Conservation (phyloP, 2,888 invertebrate genomes). For the Eucera pruinosa region DNA sequence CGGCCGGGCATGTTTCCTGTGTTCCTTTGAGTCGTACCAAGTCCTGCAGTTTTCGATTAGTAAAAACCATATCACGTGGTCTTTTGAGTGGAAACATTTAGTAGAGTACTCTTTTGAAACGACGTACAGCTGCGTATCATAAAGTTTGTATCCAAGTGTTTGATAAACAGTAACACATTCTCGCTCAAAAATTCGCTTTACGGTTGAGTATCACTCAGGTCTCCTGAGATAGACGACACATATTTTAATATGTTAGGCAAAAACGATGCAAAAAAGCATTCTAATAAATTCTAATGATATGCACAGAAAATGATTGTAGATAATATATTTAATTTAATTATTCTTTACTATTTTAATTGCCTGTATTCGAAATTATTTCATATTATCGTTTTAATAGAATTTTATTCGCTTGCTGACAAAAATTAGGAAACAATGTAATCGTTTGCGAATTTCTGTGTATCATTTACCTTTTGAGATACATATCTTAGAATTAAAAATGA, state of each 20-base stretch:
- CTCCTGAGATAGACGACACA: neutral
- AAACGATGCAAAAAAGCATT: no score
- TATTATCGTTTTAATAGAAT: no score
- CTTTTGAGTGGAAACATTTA: neutral
- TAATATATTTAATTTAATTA: no score
- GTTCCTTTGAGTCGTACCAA: neutral
- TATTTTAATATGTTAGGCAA: neutral
- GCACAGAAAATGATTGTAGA: no score
- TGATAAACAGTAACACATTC: neutral
- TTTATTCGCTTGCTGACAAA: no score
- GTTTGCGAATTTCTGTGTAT: no score
- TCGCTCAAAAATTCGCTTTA: neutral
- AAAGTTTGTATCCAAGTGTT: neutral
- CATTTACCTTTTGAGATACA: no score
- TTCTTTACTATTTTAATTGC: no score
- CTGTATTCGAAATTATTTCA: no score
- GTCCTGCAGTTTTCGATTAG: neutral
- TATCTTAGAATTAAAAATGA: no score
- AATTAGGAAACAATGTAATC: no score
- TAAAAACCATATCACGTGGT: neutral
- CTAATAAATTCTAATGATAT: no score
- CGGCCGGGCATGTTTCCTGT: neutral
- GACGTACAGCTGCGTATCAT: neutral
- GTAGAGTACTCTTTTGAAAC: neutral
- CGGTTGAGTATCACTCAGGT: neutral